Evolutionary conservation across 2,888 invertebrate genomes (phyloP), one percentile per base, ranked within the genome.

Genomic region (Azorinus chamasolen): DNA sequence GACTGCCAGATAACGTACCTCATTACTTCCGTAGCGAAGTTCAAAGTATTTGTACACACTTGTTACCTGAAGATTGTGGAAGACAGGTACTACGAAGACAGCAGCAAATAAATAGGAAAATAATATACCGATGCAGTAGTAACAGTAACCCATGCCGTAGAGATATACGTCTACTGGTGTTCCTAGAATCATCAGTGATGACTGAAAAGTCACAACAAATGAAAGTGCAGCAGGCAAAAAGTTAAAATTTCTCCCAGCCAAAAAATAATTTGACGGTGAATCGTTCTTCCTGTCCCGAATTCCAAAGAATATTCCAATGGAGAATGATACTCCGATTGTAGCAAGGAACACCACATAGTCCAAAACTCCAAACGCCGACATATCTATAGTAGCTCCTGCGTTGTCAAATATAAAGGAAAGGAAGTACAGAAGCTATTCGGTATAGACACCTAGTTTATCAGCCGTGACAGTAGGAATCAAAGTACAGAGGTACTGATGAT

Each of bases 161-260:
- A 45, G 54, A 27, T 68, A 74, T 5, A 41, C 45, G 10, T 66
- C 73, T 0, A 66, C 76, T 3, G 76, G 76, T 37, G 25, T 12
- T 0, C 66, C 71, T 1, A 76, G 27, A 2, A 76, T 45, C 25
- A 76, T 10, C 5, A 76, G 27, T 8, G 76, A 71, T 3, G 76
- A 76, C 20, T 76, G 71, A 27, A 76, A 76, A 10, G 66, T 66
- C 4, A 76, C 76, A 3, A 76, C 58, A 46, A 76, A 76, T 0
- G 76, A 76, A 4, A 76, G 32, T 6, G 71, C 71, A 20, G 71
- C 76, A 2, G 76, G 71, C 37, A 65, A n/a, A 1, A 62, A 39
- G 2, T 22, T 43, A 10, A 57, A 55, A 6, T 66, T 50, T 41
- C 71, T 39, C 0, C 58, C 59, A 14, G 57, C 76, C 12, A 66